A percentile compares a stretch with the other conserved stretches of the same genome.
These are phyloP conservation scores for Coregonus ussuriensis DNA, from an alignment of 2,797 vertebrate species.

Conservation along the genomic window DNA sequence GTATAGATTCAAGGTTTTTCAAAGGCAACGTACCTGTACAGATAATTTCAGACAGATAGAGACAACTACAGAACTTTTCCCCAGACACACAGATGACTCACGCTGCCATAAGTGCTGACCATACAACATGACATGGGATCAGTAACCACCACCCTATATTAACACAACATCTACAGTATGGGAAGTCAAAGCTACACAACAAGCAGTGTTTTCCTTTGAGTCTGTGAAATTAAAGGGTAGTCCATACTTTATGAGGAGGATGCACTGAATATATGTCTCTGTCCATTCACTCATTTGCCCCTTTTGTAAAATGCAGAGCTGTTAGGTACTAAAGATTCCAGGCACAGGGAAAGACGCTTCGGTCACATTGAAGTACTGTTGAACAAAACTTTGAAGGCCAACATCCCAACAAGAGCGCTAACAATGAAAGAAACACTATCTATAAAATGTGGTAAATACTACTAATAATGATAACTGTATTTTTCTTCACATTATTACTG, in stretches of 20 bases:
- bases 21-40: constrained; percentile 34
- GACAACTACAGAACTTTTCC: not conserved
- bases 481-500: constrained; percentile 37
- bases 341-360: constrained; percentile 54
- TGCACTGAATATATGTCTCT: constrained; percentile 25
- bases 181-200: not conserved
- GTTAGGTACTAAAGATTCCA: constrained; percentile 35
- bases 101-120: constrained; percentile 5
- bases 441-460: constrained; percentile 41
- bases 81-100: constrained; percentile 18
- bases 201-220: constrained; percentile 14
- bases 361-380: constrained; percentile 33
- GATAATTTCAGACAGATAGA: constrained; percentile 22
- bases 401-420: constrained; percentile 44
- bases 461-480: constrained; percentile 28
- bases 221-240: constrained; percentile 32
- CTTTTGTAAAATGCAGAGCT: constrained; percentile 58
- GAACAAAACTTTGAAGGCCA: constrained; percentile 42
- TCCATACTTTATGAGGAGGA: constrained; percentile 12
- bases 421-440: constrained; percentile 29
- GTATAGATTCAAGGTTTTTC: constrained; percentile 37
- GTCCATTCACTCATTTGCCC: constrained; percentile 49
- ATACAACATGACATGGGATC: constrained; percentile 26
- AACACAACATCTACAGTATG: not conserved
- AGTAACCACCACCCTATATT: constrained; percentile 19